phyloP scores from a whole-genome alignment of 2,888 invertebrate genomes.

The Drosophila niveifrons region DNA sequence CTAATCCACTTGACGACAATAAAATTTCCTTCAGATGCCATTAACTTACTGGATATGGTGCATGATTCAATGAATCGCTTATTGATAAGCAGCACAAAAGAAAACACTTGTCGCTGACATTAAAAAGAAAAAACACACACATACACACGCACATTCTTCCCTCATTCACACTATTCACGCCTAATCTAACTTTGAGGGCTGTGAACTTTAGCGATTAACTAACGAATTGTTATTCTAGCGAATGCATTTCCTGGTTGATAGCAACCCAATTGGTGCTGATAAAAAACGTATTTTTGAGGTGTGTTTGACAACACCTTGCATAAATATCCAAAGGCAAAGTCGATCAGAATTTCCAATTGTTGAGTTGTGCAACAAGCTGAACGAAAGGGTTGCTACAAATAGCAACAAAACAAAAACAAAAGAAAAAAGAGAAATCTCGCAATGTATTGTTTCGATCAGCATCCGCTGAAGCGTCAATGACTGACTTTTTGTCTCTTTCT shows the following conservation, averaged over 20 bases:
- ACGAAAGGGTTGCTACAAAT: not conserved
- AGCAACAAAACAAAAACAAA: not conserved
- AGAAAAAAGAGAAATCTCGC: not conserved
- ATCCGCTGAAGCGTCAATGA: not conserved
- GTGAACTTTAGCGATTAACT: constrained; percentile 9
- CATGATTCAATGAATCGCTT: constrained; percentile 9
- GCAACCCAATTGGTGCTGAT: not conserved
- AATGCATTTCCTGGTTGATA: constrained; percentile 17
- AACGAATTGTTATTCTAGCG: constrained; percentile 1
- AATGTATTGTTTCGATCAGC: constrained; percentile 6
- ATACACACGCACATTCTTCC: not conserved
- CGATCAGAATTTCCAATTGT: not conserved
- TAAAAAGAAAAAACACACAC: not conserved
- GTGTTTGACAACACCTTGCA: not conserved
- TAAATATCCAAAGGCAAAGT: not conserved
- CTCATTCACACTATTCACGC: not conserved
- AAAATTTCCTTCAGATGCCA: not conserved
- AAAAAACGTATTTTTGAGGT: not conserved
- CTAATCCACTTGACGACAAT: constrained; percentile 15
- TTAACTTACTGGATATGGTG: constrained; percentile 5
- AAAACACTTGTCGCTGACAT: constrained; percentile 7
- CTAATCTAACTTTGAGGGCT: constrained; percentile 12
- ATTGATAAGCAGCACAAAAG: constrained; percentile 8
- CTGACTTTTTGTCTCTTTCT: not conserved
- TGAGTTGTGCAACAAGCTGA: not conserved